Evolutionary conservation across 2,888 invertebrate genomes (phyloP).

Genomic region (Calliscelio sp.): DNA sequence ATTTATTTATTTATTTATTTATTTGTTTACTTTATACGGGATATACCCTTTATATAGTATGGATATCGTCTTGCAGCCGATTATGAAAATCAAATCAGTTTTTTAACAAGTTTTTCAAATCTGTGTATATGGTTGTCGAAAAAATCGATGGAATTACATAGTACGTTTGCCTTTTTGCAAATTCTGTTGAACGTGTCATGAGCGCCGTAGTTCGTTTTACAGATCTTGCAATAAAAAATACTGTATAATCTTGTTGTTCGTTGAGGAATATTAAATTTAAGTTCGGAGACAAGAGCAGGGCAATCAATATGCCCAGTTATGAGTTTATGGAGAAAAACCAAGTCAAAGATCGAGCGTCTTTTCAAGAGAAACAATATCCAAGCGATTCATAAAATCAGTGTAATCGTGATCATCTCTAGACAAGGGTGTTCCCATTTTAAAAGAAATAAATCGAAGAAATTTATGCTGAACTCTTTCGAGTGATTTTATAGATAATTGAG

Average conservation of each 20-base stretch:
- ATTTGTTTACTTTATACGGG: no score
- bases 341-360: neutral
- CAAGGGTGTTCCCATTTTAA: neutral
- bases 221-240: neutral
- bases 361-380: no score
- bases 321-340: neutral
- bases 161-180: neutral
- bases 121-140: neutral
- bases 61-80: no score
- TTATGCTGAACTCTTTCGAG: neutral
- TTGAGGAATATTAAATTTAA: conserved; percentile 7
- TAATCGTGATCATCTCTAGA: neutral
- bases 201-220: neutral
- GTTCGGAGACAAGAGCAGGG: neutral
- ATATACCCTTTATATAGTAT: no score
- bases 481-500: neutral
- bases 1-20: no score
- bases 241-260: neutral
- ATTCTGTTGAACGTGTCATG: neutral
- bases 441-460: neutral
- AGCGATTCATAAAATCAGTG: neutral
- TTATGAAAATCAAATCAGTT: neutral
- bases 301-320: neutral
- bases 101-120: neutral
- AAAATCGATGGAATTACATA: neutral